Base-by-base conservation (phyloP, 2,888 invertebrate species). In the Eupithecia subfuscata region DNA sequence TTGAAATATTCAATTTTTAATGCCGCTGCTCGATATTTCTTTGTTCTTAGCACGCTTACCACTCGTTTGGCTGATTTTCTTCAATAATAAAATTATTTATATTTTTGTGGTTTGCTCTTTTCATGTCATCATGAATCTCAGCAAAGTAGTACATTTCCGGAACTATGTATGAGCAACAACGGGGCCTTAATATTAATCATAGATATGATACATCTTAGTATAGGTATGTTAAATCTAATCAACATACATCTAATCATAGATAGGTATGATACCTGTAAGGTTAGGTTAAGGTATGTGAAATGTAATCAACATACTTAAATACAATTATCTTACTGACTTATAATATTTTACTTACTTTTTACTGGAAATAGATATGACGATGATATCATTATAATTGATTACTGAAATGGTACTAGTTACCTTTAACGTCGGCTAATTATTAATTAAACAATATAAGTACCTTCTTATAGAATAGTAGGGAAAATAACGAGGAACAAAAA, bases 1-100 rank as follows among this genome's bases (percentile, higher is more conserved):
- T 85, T 81, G 83, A 86, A 83, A 85, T 86, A 84, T 85, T 83
- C 82, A 80, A 84, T 86, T 14, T 84, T 85, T 85, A 84, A 84
- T 84, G 79, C 80, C 80, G 76, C 14, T 40, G 43, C 82, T 75
- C 73, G 75, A 80, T 81, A 80, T 82, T 84, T 84, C 80, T 86
- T 82, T 77, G 52, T 78, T 76, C 88, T 67, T 67, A 37, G 22
- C 65, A 90, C 88, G 87, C 85, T n/a, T 76, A 89, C 22, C 22
- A 25, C 14, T 25, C 12, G 60, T 25, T 56, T 64, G 18, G 68
- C n/a, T 12, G 18, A 22, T 25, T 68, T 68, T 67, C 67, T 43
- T 2, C 22, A 18, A 56, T 11, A n/a, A 11, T 18, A 25, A 60
- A 14, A 11, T 56, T 11, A 9, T 52, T n/a, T 52, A n/a, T 52